These are phyloP conservation scores for Falco berigora DNA, from an alignment of 2,797 vertebrate species.

Conservation along the genomic window DNA sequence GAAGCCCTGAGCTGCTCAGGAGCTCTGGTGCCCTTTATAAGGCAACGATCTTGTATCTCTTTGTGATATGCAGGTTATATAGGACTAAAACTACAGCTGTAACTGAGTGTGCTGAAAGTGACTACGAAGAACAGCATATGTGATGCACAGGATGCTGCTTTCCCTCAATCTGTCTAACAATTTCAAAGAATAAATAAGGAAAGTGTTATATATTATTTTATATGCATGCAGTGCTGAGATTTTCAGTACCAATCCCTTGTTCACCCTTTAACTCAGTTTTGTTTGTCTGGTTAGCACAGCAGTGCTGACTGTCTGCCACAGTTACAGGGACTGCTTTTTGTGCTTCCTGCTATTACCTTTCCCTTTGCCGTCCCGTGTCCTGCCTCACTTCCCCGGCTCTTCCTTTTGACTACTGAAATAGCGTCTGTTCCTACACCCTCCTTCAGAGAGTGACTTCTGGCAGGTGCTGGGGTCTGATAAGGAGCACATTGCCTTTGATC, in stretches of 20 bases:
- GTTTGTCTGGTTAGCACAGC: neutral
- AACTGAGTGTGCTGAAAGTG: neutral
- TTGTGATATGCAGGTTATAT: neutral
- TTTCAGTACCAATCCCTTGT: neutral
- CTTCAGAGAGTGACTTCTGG: neutral
- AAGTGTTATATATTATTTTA: neutral
- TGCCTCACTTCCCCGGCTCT: neutral
- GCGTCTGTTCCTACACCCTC: neutral
- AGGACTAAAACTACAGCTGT: neutral
- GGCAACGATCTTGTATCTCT: too few species aligned
- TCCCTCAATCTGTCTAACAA: neutral
- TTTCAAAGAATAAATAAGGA: neutral
- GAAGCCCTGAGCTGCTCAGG: neutral
- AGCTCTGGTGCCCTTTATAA: neutral
- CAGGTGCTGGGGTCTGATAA: neutral
- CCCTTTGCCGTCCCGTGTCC: neutral
- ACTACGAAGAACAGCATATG: neutral
- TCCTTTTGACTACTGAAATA: rapidly evolving
- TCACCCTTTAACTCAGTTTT: neutral
- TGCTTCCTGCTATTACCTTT: neutral
- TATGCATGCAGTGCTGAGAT: rapidly evolving
- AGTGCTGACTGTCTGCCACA: neutral
- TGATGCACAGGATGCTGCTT: neutral
- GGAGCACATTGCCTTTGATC: neutral
- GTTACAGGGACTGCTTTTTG: neutral